phyloP scores from a whole-genome alignment of 2,888 invertebrate genomes.

The Schizaphis graminum region DNA sequence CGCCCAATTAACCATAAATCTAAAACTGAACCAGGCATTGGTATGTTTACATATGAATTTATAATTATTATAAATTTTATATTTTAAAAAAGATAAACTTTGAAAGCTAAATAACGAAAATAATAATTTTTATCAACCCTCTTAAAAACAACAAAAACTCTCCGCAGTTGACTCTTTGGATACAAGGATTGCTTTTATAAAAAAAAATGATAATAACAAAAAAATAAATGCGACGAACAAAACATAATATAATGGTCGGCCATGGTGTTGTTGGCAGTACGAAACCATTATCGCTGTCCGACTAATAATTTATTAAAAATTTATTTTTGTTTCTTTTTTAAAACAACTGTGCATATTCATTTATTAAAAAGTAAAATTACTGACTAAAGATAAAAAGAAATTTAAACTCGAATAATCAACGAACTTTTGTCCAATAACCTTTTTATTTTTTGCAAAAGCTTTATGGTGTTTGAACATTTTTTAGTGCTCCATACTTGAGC shows the following conservation, averaged over 20 bases:
- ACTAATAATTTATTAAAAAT: slow-evolving; percentile 49
- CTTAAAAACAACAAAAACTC: background rate
- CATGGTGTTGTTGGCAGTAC: slow-evolving; percentile 6
- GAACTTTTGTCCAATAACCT: slow-evolving; percentile 32
- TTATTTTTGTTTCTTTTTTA: slow-evolving; percentile 41
- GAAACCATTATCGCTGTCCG: slow-evolving; percentile 22
- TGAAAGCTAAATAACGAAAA: background rate
- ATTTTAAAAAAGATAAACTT: background rate
- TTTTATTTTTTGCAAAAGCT: slow-evolving; percentile 21
- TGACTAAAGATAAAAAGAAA: slow-evolving; percentile 42
- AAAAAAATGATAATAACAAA: background rate
- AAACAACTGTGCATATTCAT: background rate
- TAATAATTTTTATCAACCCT: background rate
- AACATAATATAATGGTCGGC: slow-evolving; percentile 16
- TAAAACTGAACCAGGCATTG: background rate
- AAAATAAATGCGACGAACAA: background rate
- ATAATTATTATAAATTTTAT: background rate
- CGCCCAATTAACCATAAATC: background rate
- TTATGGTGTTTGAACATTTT: slow-evolving; percentile 13
- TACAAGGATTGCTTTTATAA: background rate
- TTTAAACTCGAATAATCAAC: slow-evolving; percentile 40
- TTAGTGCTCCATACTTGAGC: slow-evolving; percentile 14
- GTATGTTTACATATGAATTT: background rate
- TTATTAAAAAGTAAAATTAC: slow-evolving; percentile 46
- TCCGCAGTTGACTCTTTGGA: background rate